Conservation (phyloP, 2,888 invertebrate species). For the Aelia acuminata region DNA sequence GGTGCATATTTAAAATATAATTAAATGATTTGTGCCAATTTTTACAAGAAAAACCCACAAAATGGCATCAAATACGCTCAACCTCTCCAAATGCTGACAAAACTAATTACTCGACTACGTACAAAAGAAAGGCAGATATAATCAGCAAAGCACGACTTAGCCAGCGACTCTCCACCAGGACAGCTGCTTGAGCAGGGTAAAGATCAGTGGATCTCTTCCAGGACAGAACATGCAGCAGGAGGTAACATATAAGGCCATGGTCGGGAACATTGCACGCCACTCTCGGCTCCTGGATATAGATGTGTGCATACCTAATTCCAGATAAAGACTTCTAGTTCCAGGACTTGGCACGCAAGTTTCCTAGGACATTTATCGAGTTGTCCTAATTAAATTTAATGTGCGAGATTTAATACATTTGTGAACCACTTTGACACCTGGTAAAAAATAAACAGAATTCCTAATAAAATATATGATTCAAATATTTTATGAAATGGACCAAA, state of each 20-base stretch:
- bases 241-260: not conserved
- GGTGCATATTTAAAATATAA: too few species aligned
- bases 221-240: not conserved
- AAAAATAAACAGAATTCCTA: too few species aligned
- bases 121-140: not conserved
- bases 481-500: too few species aligned
- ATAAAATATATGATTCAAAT: too few species aligned
- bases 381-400: not conserved
- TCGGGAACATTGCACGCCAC: not conserved
- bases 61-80: not conserved
- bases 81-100: not conserved
- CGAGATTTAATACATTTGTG: too few species aligned
- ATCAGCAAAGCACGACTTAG: not conserved
- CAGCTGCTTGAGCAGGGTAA: not conserved
- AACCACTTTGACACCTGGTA: too few species aligned
- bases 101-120: not conserved
- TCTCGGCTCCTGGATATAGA: not conserved
- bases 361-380: not conserved
- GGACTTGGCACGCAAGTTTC: not conserved
- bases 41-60: not conserved
- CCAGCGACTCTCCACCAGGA: not conserved
- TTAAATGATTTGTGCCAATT: too few species aligned
- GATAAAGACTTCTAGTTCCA: not conserved
- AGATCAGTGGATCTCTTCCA: not conserved
- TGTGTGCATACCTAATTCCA: constrained; percentile 1